phyloP scores from a whole-genome alignment of 2,888 invertebrate genomes.

The Agonum fuliginosum region DNA sequence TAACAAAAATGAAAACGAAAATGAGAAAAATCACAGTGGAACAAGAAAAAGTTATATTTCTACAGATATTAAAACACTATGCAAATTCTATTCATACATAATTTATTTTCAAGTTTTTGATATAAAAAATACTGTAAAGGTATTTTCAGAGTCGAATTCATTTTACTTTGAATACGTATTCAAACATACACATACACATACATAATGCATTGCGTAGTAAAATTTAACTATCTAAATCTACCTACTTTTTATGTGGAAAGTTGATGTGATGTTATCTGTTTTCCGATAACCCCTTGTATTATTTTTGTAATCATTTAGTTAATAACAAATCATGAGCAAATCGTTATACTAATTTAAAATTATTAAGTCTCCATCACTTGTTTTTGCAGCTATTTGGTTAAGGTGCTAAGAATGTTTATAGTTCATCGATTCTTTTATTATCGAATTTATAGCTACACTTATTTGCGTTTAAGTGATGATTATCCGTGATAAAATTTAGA shows the following conservation, averaged over 20 bases:
- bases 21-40: no score
- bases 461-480: not conserved
- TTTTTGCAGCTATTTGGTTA: not conserved
- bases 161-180: slow-evolving; percentile 16
- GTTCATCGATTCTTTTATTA: not conserved
- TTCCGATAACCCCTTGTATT: no score
- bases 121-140: slow-evolving; percentile 9
- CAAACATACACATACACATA: not conserved
- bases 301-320: no score
- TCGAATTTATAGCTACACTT: not conserved
- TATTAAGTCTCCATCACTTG: not conserved
- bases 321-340: no score
- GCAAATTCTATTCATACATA: slow-evolving; percentile 22
- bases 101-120: slow-evolving; percentile 30
- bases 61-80: slow-evolving; percentile 5
- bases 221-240: slow-evolving; percentile 1
- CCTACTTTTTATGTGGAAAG: not conserved
- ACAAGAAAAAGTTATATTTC: slow-evolving; percentile 1
- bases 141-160: slow-evolving; percentile 15
- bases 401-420: not conserved
- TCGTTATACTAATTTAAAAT: no score
- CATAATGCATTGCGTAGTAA: not conserved
- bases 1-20: not conserved
- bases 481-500: not conserved
- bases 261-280: no score